Conservation (phyloP, 2,113 vertebrate genomes). For the Rhombomys opimus region DNA sequence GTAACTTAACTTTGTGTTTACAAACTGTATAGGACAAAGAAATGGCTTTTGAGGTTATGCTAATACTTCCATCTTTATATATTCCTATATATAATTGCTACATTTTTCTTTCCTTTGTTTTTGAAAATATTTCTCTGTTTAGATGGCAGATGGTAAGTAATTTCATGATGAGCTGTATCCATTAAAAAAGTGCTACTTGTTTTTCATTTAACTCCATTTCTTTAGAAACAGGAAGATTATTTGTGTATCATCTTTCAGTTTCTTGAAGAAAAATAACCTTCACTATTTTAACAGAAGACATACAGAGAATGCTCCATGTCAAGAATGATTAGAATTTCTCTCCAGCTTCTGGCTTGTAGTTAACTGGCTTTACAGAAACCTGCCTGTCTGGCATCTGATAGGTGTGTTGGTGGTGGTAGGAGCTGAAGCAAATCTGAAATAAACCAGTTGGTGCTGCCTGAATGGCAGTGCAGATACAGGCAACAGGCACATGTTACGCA, state of each 20-base stretch:
- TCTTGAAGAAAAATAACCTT: conserved; percentile 78
- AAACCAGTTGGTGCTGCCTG: not conserved
- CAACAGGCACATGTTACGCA: conserved; percentile 15
- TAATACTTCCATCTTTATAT: not conserved
- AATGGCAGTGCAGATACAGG: conserved; percentile 49
- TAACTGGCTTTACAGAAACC: conserved; percentile 51
- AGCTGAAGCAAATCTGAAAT: conserved; percentile 41
- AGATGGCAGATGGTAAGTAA: conserved; percentile 48
- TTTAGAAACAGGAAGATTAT: conserved; percentile 55
- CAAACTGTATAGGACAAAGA: not conserved
- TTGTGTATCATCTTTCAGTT: conserved; percentile 61
- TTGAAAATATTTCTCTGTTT: conserved; percentile 63
- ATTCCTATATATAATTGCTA: conserved; percentile 30
- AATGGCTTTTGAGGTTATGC: not conserved
- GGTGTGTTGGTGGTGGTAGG: conserved; percentile 42
- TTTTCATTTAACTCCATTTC: conserved; percentile 69
- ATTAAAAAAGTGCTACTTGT: conserved; percentile 35
- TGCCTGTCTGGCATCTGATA: conserved; percentile 53
- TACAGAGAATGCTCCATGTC: conserved; percentile 39
- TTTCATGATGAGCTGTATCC: conserved; percentile 38
- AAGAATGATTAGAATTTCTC: conserved; percentile 75
- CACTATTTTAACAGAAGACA: conserved; percentile 68
- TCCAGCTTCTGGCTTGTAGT: conserved; percentile 20
- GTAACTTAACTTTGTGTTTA: not conserved
- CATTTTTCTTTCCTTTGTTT: conserved; percentile 45